Percentiles rank a stretch among this genome's conserved stretches.
Conservation (phyloP, 1,140 invertebrate genomes). For the Ceratoteleas bidentatus region DNA sequence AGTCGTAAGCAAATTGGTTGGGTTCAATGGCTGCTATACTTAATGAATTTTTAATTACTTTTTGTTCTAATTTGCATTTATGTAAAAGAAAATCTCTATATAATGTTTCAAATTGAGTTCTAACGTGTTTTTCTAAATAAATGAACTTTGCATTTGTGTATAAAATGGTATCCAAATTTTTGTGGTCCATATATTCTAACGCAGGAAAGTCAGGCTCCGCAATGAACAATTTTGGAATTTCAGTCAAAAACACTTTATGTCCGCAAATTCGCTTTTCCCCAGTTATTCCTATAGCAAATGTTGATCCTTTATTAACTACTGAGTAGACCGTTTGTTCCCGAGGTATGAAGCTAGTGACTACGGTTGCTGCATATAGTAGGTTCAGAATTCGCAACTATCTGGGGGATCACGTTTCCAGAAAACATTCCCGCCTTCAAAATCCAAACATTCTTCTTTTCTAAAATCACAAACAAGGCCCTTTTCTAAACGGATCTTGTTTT, state of each 20-base stretch:
- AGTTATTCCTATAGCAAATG: neutral
- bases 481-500: conserved; percentile 33
- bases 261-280: neutral
- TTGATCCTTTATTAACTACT: neutral
- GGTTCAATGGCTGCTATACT: no score
- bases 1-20: no score
- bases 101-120: conserved; percentile 15
- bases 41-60: conserved; percentile 4
- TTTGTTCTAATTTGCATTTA: conserved; percentile 23
- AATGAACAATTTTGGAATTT: neutral
- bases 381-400: conserved; percentile 35
- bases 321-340: conserved; percentile 27
- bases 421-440: conserved; percentile 25
- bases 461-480: conserved; percentile 11
- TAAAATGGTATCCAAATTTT: neutral
- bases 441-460: conserved; percentile 5
- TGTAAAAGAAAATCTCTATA: conserved; percentile 16
- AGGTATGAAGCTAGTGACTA: no score
- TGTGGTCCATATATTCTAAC: neutral
- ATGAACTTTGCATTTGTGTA: neutral
- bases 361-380: no score
- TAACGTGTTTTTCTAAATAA: conserved; percentile 13
- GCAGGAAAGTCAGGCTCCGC: neutral
- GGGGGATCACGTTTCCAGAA: conserved; percentile 27
- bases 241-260: neutral